Base-by-base conservation (phyloP, 2,888 invertebrate genomes). In the Reticulitermes lucifugus region DNA sequence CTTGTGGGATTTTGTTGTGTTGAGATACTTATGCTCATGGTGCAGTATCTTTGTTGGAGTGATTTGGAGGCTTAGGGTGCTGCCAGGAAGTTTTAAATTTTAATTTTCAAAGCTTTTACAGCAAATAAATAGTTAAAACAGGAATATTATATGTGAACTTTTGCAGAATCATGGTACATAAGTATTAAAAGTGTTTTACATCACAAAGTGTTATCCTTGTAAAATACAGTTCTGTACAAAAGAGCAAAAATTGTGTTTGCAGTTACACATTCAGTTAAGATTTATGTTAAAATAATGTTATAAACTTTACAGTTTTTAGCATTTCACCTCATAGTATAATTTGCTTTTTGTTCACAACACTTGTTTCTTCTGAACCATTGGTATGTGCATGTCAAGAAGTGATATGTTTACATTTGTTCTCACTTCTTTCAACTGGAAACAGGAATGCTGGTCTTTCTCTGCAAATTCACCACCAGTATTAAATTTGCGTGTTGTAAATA, bases 401-500 rank as follows among this genome's bases (percentile, higher is more conserved):
- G 25, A 25, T 7, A 65, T 65, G 21, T 60, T 60, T 60, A 65
- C 65, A n/a, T 65, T 65, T n/a, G n/a, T 65, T 65, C 65, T 65
- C 65, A 65, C 25, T 65, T 65, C 21, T 65, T 65, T 65, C n/a
- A 65, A 65, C 65, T 65, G n/a, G n/a, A 2, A 65, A 25, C n/a
- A 65, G 65, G 25, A 25, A 55, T 55, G 55, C 18, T 55, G 14
- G 2, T 46, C 6, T 9, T 46, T 46, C 46, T 46, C 46, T 46
- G 1, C 6, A 46, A 12, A 12, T 46, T 60, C 65, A 65, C n/a
- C n/a, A 73, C 14, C 73, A 18, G 41, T 41, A 73, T 73, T 73
- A 73, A 41, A 73, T 29, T 73, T 73, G 41, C 70, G 35, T 73
- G 73, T 73, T 73, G 73, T 73, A 73, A 73, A 73, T 73, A 73